A percentile compares a stretch with the other conserved stretches of the same genome.
These are phyloP conservation scores for Spea multiplicata DNA, from an alignment of 2,113 vertebrate species.

Conservation along the genomic window DNA sequence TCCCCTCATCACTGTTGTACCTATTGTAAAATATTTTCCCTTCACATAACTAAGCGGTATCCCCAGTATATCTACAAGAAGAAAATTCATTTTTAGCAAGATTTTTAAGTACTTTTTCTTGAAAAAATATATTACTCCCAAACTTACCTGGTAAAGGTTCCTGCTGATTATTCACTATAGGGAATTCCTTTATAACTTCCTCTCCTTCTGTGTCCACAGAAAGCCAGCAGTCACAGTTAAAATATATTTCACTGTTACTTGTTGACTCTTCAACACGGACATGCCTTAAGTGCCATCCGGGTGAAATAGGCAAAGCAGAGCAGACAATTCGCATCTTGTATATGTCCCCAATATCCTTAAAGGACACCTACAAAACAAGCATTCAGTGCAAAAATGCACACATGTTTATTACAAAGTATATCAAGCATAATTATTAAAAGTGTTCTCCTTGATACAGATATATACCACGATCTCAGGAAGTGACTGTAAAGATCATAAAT, in stretches of 20 bases:
- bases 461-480: too few species aligned
- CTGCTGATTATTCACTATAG: conserved; percentile 43
- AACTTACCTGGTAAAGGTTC: conserved; percentile 55
- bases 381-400: neutral
- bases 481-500: too few species aligned
- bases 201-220: conserved; percentile 47
- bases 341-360: conserved; percentile 51
- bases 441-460: too few species aligned
- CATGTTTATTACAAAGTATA: too few species aligned
- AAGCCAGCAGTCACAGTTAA: conserved; percentile 56
- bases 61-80: too few species aligned
- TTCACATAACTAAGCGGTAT: too few species aligned
- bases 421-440: too few species aligned
- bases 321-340: conserved; percentile 56
- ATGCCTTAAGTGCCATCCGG: conserved; percentile 59
- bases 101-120: too few species aligned
- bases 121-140: too few species aligned
- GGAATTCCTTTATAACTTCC: conserved; percentile 58
- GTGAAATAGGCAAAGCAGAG: conserved; percentile 51
- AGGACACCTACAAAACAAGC: conserved; percentile 50
- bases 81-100: too few species aligned
- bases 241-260: conserved; percentile 53
- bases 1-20: too few species aligned
- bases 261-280: conserved; percentile 55
- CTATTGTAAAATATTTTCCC: too few species aligned